Evolutionary conservation across 35 echinoderm and acorn worm species (phyloP).

Genomic region (Apostichopus parvimensis): DNA sequence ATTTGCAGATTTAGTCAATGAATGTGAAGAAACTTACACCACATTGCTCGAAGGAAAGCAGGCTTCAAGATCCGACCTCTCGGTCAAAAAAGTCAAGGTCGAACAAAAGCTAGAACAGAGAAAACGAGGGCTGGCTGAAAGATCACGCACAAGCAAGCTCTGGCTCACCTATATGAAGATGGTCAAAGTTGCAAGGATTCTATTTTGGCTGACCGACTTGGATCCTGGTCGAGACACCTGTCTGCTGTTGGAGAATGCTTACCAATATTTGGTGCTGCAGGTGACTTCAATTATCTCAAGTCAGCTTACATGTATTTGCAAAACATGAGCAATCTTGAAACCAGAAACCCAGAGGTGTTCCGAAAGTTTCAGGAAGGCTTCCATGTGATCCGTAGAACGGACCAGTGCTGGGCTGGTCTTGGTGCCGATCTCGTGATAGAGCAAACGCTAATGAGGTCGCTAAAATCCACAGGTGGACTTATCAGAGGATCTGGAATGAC

Average conservation of each 20-base stretch:
- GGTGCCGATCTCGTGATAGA: too few relatives aligned
- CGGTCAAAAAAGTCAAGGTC: too few relatives aligned
- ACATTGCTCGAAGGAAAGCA: too few relatives aligned
- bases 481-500: too few relatives aligned
- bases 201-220: slow-evolving; percentile 67
- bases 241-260: slow-evolving; percentile 43
- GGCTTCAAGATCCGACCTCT: too few relatives aligned
- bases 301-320: too few relatives aligned
- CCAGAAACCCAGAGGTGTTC: background rate
- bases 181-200: background rate
- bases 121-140: background rate
- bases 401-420: too few relatives aligned
- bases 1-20: too few relatives aligned
- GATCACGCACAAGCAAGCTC: slow-evolving; percentile 53
- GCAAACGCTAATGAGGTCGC: too few relatives aligned
- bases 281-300: slow-evolving; percentile 10
- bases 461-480: too few relatives aligned
- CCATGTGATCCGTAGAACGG: too few relatives aligned
- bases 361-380: background rate
- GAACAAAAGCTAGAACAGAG: slow-evolving; percentile 35
- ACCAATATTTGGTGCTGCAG: slow-evolving; percentile 61
- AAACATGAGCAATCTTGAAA: too few relatives aligned
- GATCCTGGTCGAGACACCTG: slow-evolving; percentile 54
- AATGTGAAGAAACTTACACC: background rate
- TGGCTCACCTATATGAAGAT: slow-evolving; percentile 62